Conservation (phyloP, 1,140 invertebrate genomes). For the Aricia agestis region DNA sequence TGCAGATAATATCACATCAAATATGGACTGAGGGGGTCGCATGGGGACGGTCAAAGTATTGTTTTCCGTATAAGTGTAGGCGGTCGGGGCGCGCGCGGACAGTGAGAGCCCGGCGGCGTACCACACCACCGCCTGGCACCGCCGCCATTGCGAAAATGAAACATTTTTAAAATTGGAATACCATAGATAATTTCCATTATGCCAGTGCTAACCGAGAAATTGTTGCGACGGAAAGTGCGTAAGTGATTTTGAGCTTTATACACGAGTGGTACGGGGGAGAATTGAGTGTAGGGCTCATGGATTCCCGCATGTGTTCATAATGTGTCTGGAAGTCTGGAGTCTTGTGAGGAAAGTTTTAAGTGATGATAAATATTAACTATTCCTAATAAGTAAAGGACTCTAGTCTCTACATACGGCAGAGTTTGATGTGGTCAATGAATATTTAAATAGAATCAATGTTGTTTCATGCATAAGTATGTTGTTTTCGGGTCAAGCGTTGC, state of each 20-base stretch:
- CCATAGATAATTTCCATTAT: conserved; percentile 35
- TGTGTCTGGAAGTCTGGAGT: not conserved
- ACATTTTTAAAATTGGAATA: conserved; percentile 23
- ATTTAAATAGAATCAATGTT: too few relatives aligned
- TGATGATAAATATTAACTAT: not conserved
- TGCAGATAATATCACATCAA: not conserved
- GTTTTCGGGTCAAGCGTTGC: too few relatives aligned
- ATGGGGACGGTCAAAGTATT: conserved; percentile 51
- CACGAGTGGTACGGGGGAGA: conserved; percentile 1
- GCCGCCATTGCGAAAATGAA: conserved; percentile 44
- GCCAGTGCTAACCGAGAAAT: conserved; percentile 57
- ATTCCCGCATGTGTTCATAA: not conserved
- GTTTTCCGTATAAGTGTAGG: conserved; percentile 55
- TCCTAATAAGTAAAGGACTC: not conserved
- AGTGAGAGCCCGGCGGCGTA: conserved; percentile 64
- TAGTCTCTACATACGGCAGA: too few relatives aligned
- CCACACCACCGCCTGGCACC: conserved; percentile 59
- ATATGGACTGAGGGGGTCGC: conserved; percentile 39
- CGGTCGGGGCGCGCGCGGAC: conserved; percentile 46
- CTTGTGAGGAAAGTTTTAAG: not conserved
- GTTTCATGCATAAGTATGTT: too few relatives aligned
- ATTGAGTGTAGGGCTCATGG: not conserved
- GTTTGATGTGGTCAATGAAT: too few relatives aligned
- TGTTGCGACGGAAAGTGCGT: conserved; percentile 48
- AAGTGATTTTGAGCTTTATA: conserved; percentile 42